Conservation (phyloP, 2,113 vertebrate species). For the Leiothrix lutea region DNA sequence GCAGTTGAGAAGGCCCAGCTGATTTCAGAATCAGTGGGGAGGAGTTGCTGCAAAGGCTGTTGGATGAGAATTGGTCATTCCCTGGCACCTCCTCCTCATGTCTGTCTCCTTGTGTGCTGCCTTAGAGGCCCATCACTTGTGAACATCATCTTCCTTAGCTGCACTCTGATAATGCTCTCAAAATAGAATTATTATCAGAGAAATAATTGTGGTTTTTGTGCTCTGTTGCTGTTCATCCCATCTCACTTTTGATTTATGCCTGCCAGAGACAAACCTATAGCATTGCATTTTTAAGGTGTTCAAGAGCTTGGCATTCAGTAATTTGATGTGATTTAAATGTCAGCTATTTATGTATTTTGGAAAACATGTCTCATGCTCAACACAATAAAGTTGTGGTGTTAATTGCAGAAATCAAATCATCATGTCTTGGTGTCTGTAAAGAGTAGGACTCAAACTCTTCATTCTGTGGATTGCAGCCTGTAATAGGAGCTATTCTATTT, state of each 20-base stretch:
- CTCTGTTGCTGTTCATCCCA: neutral
- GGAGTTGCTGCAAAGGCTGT: neutral
- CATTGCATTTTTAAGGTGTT: neutral
- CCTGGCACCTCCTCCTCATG: neutral
- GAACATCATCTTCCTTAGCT: neutral
- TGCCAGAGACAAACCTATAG: neutral
- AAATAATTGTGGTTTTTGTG: neutral
- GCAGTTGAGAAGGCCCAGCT: neutral
- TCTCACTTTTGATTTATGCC: neutral
- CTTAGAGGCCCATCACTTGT: neutral
- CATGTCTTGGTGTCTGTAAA: rapidly evolving
- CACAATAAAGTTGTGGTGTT: neutral
- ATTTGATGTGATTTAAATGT: neutral
- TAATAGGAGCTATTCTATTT: neutral
- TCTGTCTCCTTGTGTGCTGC: neutral
- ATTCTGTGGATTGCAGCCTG: neutral
- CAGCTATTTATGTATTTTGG: neutral
- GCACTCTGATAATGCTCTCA: neutral
- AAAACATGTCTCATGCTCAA: neutral
- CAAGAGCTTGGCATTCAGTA: neutral
- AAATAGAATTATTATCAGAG: neutral
- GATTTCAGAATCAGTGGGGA: neutral
- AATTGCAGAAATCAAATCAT: neutral
- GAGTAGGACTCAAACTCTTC: neutral
- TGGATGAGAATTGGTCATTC: neutral